Conservation (phyloP, 1,140 invertebrate species). For the Drosophila arawakana region DNA sequence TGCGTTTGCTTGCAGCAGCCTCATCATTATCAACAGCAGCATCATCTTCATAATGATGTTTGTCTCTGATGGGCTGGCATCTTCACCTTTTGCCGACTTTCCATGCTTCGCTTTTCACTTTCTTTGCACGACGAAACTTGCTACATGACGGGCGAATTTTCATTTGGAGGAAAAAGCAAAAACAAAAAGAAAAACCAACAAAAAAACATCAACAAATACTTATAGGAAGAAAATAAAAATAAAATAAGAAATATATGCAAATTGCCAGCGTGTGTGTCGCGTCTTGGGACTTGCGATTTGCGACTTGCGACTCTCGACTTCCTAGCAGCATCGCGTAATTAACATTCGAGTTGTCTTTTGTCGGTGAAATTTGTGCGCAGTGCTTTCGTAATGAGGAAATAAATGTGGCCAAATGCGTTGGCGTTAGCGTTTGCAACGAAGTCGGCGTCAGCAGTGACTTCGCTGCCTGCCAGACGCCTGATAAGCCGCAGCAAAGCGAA, state of each 20-base stretch:
- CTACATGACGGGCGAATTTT: conserved; percentile 57
- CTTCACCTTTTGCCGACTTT: conserved; percentile 79
- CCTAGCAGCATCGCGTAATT: conserved; percentile 77
- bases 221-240: conserved; percentile 28
- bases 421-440: conserved; percentile 17
- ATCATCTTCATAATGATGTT: conserved; percentile 6
- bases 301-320: conserved; percentile 29
- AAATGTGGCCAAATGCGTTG: conserved; percentile 76
- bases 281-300: too few species aligned
- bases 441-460: neutral
- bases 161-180: conserved; percentile 1
- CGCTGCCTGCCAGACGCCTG: conserved; percentile 9
- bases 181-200: conserved; percentile 5
- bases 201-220: conserved; percentile 8
- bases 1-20: conserved; percentile 29
- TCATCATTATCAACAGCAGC: neutral
- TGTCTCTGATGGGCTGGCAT: conserved; percentile 45
- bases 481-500: conserved; percentile 42
- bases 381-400: conserved; percentile 70
- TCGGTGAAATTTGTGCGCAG: conserved; percentile 39
- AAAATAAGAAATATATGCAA: conserved; percentile 47
- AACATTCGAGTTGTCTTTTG: conserved; percentile 49
- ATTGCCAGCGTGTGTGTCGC: conserved; percentile 66
- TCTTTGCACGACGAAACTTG: conserved; percentile 66
- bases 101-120: conserved; percentile 74